Percentiles rank a stretch among this genome's conserved stretches.
phyloP scores from a whole-genome alignment of 2,113 vertebrate genomes.

The Ahaetulla prasina region DNA sequence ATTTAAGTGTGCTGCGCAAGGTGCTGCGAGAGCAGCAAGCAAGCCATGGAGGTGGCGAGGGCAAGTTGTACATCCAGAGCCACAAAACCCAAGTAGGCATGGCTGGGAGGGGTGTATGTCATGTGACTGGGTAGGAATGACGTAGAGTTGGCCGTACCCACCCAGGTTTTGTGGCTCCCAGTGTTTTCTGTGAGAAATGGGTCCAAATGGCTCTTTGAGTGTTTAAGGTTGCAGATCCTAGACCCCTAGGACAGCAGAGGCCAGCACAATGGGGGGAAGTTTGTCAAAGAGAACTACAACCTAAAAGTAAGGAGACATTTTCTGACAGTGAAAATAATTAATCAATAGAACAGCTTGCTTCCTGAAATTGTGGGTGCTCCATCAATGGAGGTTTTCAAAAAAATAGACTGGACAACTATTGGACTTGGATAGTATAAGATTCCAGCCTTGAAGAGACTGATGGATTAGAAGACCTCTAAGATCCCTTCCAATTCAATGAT shows the following conservation, averaged over 20 bases:
- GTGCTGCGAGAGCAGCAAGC: too few relatives aligned
- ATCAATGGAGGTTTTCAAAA: neutral
- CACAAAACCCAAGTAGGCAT: too few relatives aligned
- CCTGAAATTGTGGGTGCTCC: neutral
- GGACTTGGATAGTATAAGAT: neutral
- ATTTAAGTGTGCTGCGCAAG: too few relatives aligned
- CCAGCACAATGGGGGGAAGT: neutral
- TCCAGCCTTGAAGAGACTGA: neutral
- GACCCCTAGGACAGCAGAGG: neutral
- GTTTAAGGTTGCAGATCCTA: too few relatives aligned
- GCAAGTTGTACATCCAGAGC: too few relatives aligned
- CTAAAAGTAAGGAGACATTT: neutral
- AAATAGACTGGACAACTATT: neutral
- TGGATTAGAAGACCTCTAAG: neutral
- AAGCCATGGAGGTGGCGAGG: too few relatives aligned
- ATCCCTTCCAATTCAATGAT: neutral
- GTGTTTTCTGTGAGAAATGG: too few relatives aligned
- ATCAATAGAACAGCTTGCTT: neutral
- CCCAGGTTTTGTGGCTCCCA: too few relatives aligned
- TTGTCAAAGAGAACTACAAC: neutral
- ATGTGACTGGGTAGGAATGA: too few relatives aligned
- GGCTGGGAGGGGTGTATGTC: too few relatives aligned
- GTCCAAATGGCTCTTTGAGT: too few relatives aligned
- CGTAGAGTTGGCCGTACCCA: too few relatives aligned
- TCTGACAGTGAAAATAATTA: neutral